Conservation (phyloP, 2,113 vertebrate genomes). For the Columba livia region DNA sequence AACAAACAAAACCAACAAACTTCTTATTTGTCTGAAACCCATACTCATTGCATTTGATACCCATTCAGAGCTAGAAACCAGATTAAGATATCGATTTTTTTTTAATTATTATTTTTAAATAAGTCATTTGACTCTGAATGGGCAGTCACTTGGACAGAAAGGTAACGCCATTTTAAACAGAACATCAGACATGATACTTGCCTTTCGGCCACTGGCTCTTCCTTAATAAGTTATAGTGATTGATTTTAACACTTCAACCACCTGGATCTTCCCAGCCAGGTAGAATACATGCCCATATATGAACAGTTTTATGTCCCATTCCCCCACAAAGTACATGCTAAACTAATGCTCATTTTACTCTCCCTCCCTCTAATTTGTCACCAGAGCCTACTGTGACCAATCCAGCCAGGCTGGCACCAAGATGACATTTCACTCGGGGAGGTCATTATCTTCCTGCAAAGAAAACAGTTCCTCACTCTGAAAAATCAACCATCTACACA, state of each 20-base stretch:
- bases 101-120: background rate
- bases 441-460: background rate
- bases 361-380: background rate
- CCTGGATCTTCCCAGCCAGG: background rate
- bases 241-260: background rate
- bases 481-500: background rate
- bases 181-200: background rate
- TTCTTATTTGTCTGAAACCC: background rate
- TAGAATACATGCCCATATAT: background rate
- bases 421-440: background rate
- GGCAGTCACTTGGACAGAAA: background rate
- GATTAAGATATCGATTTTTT: too few species aligned
- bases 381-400: background rate
- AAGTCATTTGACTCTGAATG: background rate
- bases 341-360: background rate
- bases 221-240: background rate
- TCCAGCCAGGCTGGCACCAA: background rate
- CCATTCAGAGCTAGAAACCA: too few species aligned
- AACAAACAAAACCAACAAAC: background rate
- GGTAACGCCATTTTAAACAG: background rate
- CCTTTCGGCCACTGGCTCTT: background rate
- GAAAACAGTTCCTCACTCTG: background rate
- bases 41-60: background rate
- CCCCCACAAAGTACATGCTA: background rate
- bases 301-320: background rate